These are phyloP conservation scores for Brevimyrus niger DNA, from an alignment of 2,113 vertebrate genomes.

Conservation along the genomic window DNA sequence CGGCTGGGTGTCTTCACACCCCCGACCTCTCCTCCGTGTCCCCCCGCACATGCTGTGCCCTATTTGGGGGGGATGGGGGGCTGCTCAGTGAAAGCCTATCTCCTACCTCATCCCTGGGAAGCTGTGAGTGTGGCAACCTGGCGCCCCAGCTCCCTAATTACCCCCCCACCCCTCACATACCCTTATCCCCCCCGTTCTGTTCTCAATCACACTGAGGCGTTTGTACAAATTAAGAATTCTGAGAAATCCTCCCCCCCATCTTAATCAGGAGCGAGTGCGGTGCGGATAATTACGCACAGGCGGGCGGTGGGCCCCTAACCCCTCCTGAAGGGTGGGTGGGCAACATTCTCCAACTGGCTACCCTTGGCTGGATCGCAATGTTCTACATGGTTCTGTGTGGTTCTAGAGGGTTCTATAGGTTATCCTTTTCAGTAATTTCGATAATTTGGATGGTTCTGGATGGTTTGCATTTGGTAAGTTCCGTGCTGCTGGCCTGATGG, in stretches of 20 bases:
- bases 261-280: slow-evolving; percentile 46
- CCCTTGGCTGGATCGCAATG: background rate
- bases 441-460: background rate
- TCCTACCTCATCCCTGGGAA: background rate
- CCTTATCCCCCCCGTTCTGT: slow-evolving; percentile 6
- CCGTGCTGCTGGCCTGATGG: background rate
- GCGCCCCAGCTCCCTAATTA: slow-evolving; percentile 1
- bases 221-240: slow-evolving; percentile 51
- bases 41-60: background rate
- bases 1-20: background rate
- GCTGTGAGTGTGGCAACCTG: background rate
- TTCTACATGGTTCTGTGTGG: background rate
- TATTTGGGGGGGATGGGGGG: background rate
- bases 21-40: background rate
- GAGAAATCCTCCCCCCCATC: slow-evolving; percentile 31
- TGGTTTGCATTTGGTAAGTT: background rate
- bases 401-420: background rate
- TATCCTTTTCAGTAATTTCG: background rate
- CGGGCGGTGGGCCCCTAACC: slow-evolving; percentile 38
- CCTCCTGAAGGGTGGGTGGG: slow-evolving; percentile 35
- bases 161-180: background rate
- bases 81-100: background rate
- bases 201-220: slow-evolving; percentile 46
- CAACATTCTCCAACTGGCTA: background rate
- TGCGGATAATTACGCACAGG: slow-evolving; percentile 48